Base-by-base conservation (phyloP, 2,888 invertebrate genomes). In the Diaprepes abbreviatus region DNA sequence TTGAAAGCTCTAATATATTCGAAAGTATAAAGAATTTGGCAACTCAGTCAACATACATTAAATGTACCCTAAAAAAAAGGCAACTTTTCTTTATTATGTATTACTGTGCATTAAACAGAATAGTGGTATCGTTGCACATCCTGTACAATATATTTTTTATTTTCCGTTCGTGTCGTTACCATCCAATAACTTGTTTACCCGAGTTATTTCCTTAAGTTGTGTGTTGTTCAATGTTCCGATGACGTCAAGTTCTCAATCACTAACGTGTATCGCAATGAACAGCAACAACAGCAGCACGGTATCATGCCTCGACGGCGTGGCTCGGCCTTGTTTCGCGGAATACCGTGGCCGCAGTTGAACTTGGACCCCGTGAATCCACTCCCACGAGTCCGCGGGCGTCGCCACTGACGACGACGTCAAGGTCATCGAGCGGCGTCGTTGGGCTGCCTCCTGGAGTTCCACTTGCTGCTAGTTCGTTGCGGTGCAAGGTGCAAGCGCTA, bases 291-390 rank as follows among this genome's bases (percentile, higher is more conserved):
- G 59, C 59, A 43, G 6, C 45, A 14, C 14, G 38, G 24, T 31
- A 43, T 45, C 66, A 60, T 43, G 66, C 66, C 54, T 52, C 60
- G 66, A 59, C 66, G 40, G 40, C 60, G 43, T 59, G 66, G 60
- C 60, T 52, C 50, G 66, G 21, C 59, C 31, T 50, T 28, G 52
- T 43, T 45, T 43, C 45, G 43, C 59, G 28, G 31, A 45, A 59
- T 24, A 12, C 36, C 28, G 45, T 33, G 40, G 24, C 24, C 57
- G 24, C 40, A 10, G 40, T 43, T 58, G 60, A 66, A 66, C 66
- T 66, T 66, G 66, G 66, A 60, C 40, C 66, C 54, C 31, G 66
- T 50, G 33, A 58, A 60, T 58, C 60, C 60, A 59, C 66, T 21
- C 66, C 50, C 54, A 50, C 66, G 45, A 35, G 14, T 12, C 36